Evolutionary conservation across 2,113 vertebrate genomes (phyloP), one percentile per base, ranked within the genome.

Genomic region (Tragelaphus imberbis): DNA sequence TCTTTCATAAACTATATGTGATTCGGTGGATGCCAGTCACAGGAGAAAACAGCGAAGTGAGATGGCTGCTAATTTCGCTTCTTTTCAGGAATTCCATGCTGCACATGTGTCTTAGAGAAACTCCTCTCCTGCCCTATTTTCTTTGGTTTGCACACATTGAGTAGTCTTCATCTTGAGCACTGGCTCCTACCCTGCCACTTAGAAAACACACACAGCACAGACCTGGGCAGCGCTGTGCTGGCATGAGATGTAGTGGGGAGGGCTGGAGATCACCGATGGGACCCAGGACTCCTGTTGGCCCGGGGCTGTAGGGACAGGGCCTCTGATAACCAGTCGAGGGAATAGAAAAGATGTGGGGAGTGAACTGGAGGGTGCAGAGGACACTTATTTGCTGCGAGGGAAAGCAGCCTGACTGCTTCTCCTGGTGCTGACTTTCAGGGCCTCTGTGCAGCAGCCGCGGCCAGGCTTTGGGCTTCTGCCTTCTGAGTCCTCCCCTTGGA

Each of bases 81-180:
- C 36, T 79, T 9, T 51, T 58, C 36, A n/a, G 25, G 15, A 14
- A 25, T 53, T 75, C 40, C 36, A 3, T 36, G 19, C 27, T 27
- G 23, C 3, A 10, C 33, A 2, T 2, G 30, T 47, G 49, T 84
- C 44, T 93, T 88, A 63, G 63, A 33, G 59, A 49, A 56, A 44
- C 44, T 55, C 3, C 14, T 2, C 12, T 40, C 17, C 0, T 1
- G 10, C 49, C 44, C 44, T 2, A 0, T 30, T 36, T 44, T 68
- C 93, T 90, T 84, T 28, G 63, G 19, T 30, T 86, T 59, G 68
- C n/a, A 33, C 68, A n/a, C 6, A 0, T 17, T 16, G 55, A 36
- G 14, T n/a, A 27, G 40, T 51, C 30, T 14, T 40, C 13, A 12
- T 59, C 56, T 33, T 14, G n/a, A 84, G 44, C 30, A 36, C 33